Base-by-base conservation (phyloP, 2,888 invertebrate genomes). In the Caenorhabditis sulstoni region DNA sequence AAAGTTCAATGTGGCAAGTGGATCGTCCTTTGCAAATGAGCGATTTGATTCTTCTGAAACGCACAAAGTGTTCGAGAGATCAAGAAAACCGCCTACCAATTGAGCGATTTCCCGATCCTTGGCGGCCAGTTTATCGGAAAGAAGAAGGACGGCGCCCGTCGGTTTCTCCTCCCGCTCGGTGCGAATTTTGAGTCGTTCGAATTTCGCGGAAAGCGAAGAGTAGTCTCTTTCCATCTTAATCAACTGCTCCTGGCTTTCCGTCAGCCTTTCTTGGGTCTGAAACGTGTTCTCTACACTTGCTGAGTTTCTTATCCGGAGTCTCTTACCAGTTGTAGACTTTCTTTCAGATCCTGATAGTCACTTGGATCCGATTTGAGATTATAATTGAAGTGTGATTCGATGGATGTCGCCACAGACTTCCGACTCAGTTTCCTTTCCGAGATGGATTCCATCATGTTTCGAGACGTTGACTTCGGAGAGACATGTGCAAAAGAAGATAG, bases 91-190 rank as follows among this genome's bases (percentile, higher is more conserved):
- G 37, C 45, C n/a, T 8, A 78, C 78, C 62, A 79, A 47, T 64
- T 79, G 79, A 68, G 74, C 65, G 49, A 88, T 82, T 80, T 88
- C 88, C 49, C 81, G 61, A 59, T 88, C 87, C 57, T 87, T 88
- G 0, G 86, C 87, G 22, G 67, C 67, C 14, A 88, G 64, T 67
- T 88, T 88, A 61, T 88, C 88, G 1, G 79, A 80, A 16, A 88
- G 74, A n/a, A 88, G 75, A 3, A 80, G 73, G 16, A 89, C 79
- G 1, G 84, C 84, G 7, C 82, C 84, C 11, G 75, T 58, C 4
- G 74, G 67, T 39, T 65, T 68, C 12, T 79, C 81, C 5, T 82
- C 82, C 12, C 74, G 37, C 14, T 52, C 64, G 14, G 65, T 35
- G 11, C 78, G 47, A 3, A 67, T 7, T 39, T 49, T 45, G 14